These are phyloP conservation scores for Candidula unifasciata DNA, from an alignment of 2,888 invertebrate species.

Conservation along the genomic window DNA sequence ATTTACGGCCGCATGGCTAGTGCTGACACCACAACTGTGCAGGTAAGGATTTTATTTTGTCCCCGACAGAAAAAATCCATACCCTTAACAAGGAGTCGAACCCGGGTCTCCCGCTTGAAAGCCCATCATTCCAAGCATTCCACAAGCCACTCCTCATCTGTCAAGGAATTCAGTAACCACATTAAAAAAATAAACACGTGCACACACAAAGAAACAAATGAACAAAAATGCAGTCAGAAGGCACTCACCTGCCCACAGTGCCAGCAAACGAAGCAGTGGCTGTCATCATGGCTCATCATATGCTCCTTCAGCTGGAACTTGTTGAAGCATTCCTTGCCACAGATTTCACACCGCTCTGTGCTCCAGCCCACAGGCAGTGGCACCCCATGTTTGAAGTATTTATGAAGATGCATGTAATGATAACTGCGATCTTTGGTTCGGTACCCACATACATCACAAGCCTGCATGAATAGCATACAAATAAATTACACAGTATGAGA, in stretches of 20 bases:
- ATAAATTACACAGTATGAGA: too few relatives aligned
- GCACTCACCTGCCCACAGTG: conserved; percentile 63
- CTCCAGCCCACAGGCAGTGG: conserved; percentile 70
- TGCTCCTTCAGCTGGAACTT: conserved; percentile 67
- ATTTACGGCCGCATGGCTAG: too few relatives aligned
- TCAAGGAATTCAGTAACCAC: too few relatives aligned
- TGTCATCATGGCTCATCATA: conserved; percentile 63
- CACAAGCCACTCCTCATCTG: too few relatives aligned
- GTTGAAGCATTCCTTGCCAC: conserved; percentile 70
- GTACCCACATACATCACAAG: conserved; percentile 72
- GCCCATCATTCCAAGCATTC: too few relatives aligned
- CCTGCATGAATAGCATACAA: conserved; percentile 45
- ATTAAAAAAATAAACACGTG: too few relatives aligned
- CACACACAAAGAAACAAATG: too few relatives aligned
- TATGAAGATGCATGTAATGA: conserved; percentile 71
- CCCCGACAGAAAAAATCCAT: too few relatives aligned
- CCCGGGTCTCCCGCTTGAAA: too few relatives aligned
- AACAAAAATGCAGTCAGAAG: background rate
- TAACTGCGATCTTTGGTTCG: conserved; percentile 65
- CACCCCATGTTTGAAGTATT: conserved; percentile 70
- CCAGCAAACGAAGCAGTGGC: conserved; percentile 69
- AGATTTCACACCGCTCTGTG: conserved; percentile 68
- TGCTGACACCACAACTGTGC: too few relatives aligned
- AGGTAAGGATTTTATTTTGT: too few relatives aligned
- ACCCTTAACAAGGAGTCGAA: too few relatives aligned